Conservation (phyloP, 2,113 vertebrate species). For the Natator depressus region DNA sequence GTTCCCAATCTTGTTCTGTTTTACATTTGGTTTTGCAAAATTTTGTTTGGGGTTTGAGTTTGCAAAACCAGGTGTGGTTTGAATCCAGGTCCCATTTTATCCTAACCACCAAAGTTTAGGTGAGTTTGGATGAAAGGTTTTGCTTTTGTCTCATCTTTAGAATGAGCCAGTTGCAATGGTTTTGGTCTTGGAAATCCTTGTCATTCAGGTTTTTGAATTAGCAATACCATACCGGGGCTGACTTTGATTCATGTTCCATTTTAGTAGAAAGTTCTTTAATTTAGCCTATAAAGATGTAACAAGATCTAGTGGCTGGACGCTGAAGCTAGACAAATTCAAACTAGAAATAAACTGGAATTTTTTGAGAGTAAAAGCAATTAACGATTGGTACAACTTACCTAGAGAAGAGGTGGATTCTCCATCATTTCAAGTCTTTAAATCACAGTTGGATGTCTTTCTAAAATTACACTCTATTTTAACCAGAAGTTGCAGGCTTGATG, state of each 20-base stretch:
- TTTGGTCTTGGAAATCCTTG: background rate
- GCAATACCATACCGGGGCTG: accelerated
- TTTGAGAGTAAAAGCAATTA: background rate
- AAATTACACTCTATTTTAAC: background rate
- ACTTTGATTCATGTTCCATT: background rate
- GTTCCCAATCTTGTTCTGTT: background rate
- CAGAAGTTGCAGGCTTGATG: background rate
- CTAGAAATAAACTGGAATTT: background rate
- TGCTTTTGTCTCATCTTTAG: background rate
- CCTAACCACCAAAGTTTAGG: background rate
- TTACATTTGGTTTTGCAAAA: background rate
- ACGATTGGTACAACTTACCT: background rate
- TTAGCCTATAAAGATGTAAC: background rate
- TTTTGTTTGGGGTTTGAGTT: background rate
- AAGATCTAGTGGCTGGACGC: background rate
- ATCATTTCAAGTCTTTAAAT: background rate
- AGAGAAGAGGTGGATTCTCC: background rate
- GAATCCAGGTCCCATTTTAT: background rate
- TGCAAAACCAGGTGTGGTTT: background rate
- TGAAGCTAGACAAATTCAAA: background rate
- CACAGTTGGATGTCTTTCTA: background rate
- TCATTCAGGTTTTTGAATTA: background rate
- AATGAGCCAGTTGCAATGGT: background rate
- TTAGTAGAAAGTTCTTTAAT: background rate
- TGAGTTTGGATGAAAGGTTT: background rate